These are phyloP conservation scores for zebrafish (Danio rerio) DNA, from an alignment of 2,113 vertebrate species.

Conservation along the genomic window GRCz12tu NC_133192.1:36536001-36536500, in stretches of 20 bases:
- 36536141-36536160: conserved; percentile 9
- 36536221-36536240: conserved; percentile 1
- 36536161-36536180: background rate
- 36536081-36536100: background rate
- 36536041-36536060: background rate
- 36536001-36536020: background rate
- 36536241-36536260: conserved; percentile 11
- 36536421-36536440: background rate
- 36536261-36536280: conserved; percentile 35
- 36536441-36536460: background rate
- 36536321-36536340: conserved; percentile 8
- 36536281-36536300: conserved; percentile 11
- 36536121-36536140: background rate
- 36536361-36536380: conserved; percentile 8
- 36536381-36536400: background rate
- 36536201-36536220: conserved; percentile 2
- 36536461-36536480: background rate
- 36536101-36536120: background rate
- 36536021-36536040: conserved; percentile 3
- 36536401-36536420: background rate
- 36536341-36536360: background rate
- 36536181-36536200: conserved; percentile 8
- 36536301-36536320: conserved; percentile 12
- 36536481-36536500: too few species aligned
- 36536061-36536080: conserved; percentile 14